Conservation (phyloP, 2,888 invertebrate species). For the Phlogophora meticulosa region DNA sequence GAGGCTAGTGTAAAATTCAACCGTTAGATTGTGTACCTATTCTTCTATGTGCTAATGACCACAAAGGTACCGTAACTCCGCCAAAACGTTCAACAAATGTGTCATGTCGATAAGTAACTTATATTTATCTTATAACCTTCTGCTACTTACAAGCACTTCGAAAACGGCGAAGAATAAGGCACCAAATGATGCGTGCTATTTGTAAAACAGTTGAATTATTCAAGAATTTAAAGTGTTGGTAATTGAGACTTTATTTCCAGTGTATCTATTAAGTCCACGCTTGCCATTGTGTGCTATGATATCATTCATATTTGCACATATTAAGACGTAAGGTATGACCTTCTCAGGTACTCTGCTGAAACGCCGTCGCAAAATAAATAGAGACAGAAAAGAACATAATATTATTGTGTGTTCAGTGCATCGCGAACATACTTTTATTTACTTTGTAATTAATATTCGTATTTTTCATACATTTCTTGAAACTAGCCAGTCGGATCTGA, state of each 20-base stretch:
- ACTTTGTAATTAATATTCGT: slow-evolving; percentile 11
- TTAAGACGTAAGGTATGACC: slow-evolving; percentile 51
- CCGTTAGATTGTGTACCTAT: background rate
- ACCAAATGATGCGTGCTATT: background rate
- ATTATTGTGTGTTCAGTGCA: slow-evolving; percentile 22
- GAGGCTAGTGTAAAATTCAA: background rate
- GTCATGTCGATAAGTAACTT: background rate
- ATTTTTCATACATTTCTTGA: too few species aligned
- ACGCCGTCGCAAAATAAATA: slow-evolving; percentile 34
- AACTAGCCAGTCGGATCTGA: too few species aligned
- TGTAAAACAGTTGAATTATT: slow-evolving; percentile 19
- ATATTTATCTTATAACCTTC: background rate
- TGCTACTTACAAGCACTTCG: background rate
- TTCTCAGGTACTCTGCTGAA: slow-evolving; percentile 34
- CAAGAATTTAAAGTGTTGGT: slow-evolving; percentile 29
- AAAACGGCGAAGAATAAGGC: background rate
- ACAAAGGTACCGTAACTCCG: background rate
- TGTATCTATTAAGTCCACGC: slow-evolving; percentile 22
- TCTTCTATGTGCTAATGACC: background rate
- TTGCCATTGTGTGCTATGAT: slow-evolving; percentile 43
- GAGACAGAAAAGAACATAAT: slow-evolving; percentile 23
- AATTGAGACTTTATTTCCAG: slow-evolving; percentile 41
- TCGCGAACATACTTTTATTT: slow-evolving; percentile 7
- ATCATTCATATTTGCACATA: slow-evolving; percentile 60
- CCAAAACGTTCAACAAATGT: background rate